These are phyloP conservation scores for Kradibia gibbosae DNA, from an alignment of 1,140 invertebrate species.

Conservation along the genomic window DNA sequence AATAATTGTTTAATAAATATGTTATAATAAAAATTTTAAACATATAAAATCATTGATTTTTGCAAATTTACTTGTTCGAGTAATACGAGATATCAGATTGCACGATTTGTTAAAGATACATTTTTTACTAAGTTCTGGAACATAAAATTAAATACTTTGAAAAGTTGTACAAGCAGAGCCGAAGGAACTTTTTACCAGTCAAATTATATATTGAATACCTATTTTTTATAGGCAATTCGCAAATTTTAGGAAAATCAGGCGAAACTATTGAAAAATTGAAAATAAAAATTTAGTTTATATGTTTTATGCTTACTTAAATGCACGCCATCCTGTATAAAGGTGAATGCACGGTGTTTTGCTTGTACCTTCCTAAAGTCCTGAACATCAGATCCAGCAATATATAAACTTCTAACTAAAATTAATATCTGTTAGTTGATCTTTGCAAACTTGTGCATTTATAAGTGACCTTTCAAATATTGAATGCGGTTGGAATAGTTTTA, in stretches of 20 bases:
- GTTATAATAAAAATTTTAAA: no score
- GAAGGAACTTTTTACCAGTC: not conserved
- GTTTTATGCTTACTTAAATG: not conserved
- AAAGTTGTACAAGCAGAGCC: not conserved
- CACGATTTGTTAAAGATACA: no score
- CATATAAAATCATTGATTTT: no score
- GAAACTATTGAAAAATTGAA: not conserved
- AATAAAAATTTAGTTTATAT: not conserved
- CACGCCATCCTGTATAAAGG: not conserved
- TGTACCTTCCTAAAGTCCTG: not conserved
- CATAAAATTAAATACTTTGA: not conserved
- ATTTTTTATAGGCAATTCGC: not conserved
- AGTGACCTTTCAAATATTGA: not conserved
- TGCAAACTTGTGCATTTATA: not conserved
- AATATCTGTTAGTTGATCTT: not conserved
- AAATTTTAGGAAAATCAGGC: not conserved
- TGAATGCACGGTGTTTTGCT: not conserved
- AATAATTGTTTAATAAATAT: no score
- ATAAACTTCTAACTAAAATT: conserved; percentile 2
- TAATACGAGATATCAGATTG: no score
- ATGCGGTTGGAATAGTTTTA: not conserved
- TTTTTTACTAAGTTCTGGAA: no score
- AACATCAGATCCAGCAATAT: not conserved
- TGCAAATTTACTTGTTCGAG: no score
- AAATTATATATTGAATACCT: not conserved